A percentile compares a stretch with the other conserved stretches of the same genome.
These are phyloP conservation scores for Galemys pyrenaicus DNA, from an alignment of 2,113 vertebrate genomes.

Conservation along the genomic window DNA sequence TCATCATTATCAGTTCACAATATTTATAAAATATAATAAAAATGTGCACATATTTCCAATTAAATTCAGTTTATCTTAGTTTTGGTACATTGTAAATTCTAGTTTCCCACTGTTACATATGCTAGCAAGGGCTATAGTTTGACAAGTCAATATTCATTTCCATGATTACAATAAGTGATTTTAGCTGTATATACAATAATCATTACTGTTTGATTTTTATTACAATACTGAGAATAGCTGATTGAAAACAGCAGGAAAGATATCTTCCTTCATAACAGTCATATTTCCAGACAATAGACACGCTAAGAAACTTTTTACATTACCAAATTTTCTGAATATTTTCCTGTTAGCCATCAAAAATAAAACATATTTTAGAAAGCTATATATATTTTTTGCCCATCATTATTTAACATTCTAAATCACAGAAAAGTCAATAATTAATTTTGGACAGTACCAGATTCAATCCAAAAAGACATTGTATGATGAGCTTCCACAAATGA, in stretches of 20 bases:
- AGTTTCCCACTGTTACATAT: neutral
- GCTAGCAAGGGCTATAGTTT: neutral
- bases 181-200: slow-evolving; percentile 43
- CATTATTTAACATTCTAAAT: neutral
- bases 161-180: neutral
- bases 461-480: neutral
- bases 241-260: slow-evolving; percentile 57
- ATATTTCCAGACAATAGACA: neutral
- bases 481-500: neutral
- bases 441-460: neutral
- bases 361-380: neutral
- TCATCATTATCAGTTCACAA: slow-evolving; percentile 28
- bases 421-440: neutral
- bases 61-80: neutral
- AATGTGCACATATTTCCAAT: neutral
- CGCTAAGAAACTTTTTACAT: neutral
- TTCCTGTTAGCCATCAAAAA: neutral
- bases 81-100: neutral
- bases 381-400: neutral
- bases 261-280: neutral
- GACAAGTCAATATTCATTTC: slow-evolving; percentile 41
- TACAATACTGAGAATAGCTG: neutral
- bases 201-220: slow-evolving; percentile 55
- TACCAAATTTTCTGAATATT: neutral
- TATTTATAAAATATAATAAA: slow-evolving; percentile 26